Base-by-base conservation (phyloP, 1,140 invertebrate species). In the Leptinotarsa lineolata region DNA sequence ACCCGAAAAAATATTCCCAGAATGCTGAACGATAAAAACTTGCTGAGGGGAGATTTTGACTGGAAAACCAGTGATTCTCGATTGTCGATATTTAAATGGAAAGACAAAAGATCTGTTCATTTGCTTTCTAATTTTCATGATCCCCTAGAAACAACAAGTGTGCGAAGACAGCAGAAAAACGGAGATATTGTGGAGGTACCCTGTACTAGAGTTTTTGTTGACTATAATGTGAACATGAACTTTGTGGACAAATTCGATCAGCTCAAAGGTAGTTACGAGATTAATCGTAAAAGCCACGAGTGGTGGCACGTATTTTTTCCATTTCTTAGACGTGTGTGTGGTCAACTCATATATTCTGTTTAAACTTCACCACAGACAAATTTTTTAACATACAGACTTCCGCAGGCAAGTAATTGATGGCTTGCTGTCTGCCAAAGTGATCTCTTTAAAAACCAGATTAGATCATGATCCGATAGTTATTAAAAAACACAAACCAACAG, bases 101-200 rank as follows among this genome's bases (percentile, higher is more conserved):
- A 21, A 45, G 71, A 72, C 45, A 72, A 67, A 16, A 22, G 63
- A 82, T 84, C 68, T 81, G 80, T 68, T 81, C 83, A 73, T 86
- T 84, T 81, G 74, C 83, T 72, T 77, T 86, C 63, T 85, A 86
- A 77, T 78, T 83, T 86, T 86, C 78, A 81, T 75, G 59, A 80
- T 78, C 72, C 74, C 84, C 70, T 70, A 72, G 59, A 72, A 85
- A 16, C 65, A 85, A 73, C 54, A 82, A 61, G 74, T 78, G 61
- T 77, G 85, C 60, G 76, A 80, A 74, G 70, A 74, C 71, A 77
- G 82, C 63, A 69, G 76, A 39, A 83, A 84, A 45, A 4, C 48
- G 24, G 67, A 18, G n/a, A 11, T 12, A 68, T 18, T 20, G 15
- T 22, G 12, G 20, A 44, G 20, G n/a, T 68, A 13, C 6, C 24